Evolutionary conservation across 2,113 vertebrate genomes (phyloP).

Genomic region (Acrocephalus kingi): DNA sequence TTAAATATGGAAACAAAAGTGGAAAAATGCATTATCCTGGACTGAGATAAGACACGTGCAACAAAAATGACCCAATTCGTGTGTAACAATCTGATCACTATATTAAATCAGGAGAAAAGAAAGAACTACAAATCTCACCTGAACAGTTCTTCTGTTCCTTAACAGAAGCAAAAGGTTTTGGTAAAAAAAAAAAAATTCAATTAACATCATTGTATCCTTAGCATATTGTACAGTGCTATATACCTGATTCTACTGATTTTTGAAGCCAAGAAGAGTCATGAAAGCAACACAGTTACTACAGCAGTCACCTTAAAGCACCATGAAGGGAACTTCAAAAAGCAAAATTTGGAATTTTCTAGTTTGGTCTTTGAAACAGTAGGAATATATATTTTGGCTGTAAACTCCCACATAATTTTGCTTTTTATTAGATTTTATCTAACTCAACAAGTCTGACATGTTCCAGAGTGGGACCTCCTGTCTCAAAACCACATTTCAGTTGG

Average conservation of each 20-base stretch:
- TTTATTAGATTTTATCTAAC: not conserved
- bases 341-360: not conserved
- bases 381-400: not conserved
- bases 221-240: not conserved
- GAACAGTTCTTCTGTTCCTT: not conserved
- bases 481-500: not conserved
- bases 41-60: not conserved
- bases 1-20: not conserved
- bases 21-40: not conserved
- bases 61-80: not conserved
- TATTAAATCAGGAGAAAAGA: not conserved
- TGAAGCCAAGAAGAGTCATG: not conserved
- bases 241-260: not conserved
- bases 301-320: not conserved
- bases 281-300: not conserved
- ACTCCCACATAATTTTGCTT: not conserved
- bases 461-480: not conserved
- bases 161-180: not conserved
- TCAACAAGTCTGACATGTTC: not conserved
- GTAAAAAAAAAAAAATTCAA: not conserved
- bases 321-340: not conserved
- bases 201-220: not conserved
- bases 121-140: not conserved
- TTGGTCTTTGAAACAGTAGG: not conserved
- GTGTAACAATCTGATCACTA: not conserved